phyloP scores from a whole-genome alignment of 2,113 vertebrate genomes.

The Pelusios castaneus region DNA sequence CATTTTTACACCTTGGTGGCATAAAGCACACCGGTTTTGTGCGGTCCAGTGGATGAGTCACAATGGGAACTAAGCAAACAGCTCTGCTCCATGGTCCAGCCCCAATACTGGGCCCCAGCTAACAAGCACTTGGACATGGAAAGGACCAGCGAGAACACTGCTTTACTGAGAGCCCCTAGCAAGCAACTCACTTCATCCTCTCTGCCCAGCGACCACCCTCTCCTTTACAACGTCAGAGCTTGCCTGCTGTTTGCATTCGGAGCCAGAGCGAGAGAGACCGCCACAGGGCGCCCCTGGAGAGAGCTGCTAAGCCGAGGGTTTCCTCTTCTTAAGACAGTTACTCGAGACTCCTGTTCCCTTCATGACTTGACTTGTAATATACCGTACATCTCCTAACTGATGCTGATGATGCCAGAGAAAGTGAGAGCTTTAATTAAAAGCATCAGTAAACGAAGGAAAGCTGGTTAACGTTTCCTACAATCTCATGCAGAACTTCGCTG shows the following conservation, averaged over 20 bases:
- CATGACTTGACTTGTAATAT: neutral
- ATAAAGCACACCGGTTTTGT: no score
- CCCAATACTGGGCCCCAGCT: no score
- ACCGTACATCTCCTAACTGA: neutral
- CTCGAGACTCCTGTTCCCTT: neutral
- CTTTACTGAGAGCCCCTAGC: no score
- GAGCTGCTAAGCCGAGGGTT: neutral
- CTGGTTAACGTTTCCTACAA: neutral
- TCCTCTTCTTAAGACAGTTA: neutral
- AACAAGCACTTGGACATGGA: no score
- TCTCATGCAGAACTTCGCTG: neutral
- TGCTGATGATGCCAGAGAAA: neutral
- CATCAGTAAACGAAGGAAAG: neutral
- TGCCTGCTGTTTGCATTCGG: neutral
- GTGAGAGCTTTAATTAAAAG: neutral
- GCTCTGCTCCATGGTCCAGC: no score
- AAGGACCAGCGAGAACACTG: neutral
- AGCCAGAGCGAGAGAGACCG: no score
- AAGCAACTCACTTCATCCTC: neutral
- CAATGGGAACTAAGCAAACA: no score
- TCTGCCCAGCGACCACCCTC: neutral
- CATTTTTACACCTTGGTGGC: neutral
- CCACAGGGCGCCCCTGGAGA: no score
- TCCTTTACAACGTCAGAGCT: neutral
- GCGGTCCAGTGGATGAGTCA: no score